A percentile compares a stretch with the other conserved stretches of the same genome.
Conservation (phyloP, 2,888 invertebrate species). For the Ectropis crepuscularia region DNA sequence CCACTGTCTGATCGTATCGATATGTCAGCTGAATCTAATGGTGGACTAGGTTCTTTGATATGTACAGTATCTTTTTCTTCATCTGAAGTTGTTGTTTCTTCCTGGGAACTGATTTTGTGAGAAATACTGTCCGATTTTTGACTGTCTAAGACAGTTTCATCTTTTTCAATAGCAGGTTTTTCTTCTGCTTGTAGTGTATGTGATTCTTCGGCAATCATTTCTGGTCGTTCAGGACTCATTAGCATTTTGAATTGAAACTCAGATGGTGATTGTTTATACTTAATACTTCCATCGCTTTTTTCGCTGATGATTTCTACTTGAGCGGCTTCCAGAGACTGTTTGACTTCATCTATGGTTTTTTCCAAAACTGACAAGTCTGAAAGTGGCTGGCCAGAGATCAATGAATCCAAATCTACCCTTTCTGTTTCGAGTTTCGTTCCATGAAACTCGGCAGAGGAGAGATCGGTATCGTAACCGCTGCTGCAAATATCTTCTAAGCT, state of each 20-base stretch:
- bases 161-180: conserved; percentile 55
- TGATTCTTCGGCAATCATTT: conserved; percentile 85
- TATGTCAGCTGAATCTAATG: conserved; percentile 68
- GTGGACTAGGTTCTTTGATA: conserved; percentile 74
- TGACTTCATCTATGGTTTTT: conserved; percentile 89
- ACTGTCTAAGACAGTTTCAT: conserved; percentile 59
- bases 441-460: conserved; percentile 86
- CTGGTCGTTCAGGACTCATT: conserved; percentile 81
- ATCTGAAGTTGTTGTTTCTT: conserved; percentile 82
- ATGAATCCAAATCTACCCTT: conserved; percentile 78
- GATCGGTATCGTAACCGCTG: conserved; percentile 88
- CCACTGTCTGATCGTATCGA: conserved; percentile 80
- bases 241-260: conserved; percentile 89
- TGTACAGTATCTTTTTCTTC: conserved; percentile 80
- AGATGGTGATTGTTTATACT: conserved; percentile 89
- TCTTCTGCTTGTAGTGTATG: conserved; percentile 75
- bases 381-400: conserved; percentile 79
- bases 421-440: conserved; percentile 81
- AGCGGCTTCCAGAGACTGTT: conserved; percentile 88
- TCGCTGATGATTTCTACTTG: conserved; percentile 88
- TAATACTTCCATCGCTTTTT: conserved; percentile 86
- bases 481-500: conserved; percentile 88
- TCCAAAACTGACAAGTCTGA: conserved; percentile 85
- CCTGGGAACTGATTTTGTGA: conserved; percentile 73
- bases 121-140: conserved; percentile 74